Evolutionary conservation across 2,113 vertebrate species (phyloP), one percentile per base, ranked within the genome.

Genomic region (Nothoprocta perdicaria): DNA sequence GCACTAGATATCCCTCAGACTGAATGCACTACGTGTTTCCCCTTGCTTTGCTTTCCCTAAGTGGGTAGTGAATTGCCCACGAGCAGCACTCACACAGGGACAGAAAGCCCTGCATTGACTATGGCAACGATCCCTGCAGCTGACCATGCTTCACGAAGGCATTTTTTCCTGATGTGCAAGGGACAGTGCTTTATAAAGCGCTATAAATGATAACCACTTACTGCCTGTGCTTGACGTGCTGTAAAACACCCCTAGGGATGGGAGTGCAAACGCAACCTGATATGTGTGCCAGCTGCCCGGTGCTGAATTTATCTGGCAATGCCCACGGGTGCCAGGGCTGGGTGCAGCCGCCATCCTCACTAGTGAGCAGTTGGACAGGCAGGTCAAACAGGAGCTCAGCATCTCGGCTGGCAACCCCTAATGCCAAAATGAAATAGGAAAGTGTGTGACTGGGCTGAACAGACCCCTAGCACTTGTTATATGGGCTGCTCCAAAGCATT

Each of bases 311-410:
- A 38, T 58, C 40, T 29, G 29, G 33, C 48, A 16, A 41, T 31
- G 38, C 40, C 57, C 76, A 2, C 16, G 6, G 46, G 24, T 4
- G 0, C 21, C 2, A 6, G 62, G 53, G n/a, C 62, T 21, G 35
- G 35, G 35, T 2, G 1, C 52, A 38, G 18, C 8, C 53, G 0
- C 22, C 18, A n/a, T 46, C 43, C 81, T 79, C 21, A 4, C 45
- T 38, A 50, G 48, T 11, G 53, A 2, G 1, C 14, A 23, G 10
- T 45, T 38, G 27, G 23, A 14, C 52, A 78, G 29, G n/a, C 1
- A 0, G 29, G 60, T 26, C 1, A 0, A 68, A 57, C 5, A 33
- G 41, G 33, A 27, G 43, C 4, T 31, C 9, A 0, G 45, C 12
- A 8, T 41, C 66, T 52, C 29, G 60, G 23, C 38, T 50, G 4